These are phyloP conservation scores for Rattus norvegicus DNA, from an alignment of 2,113 vertebrate genomes.

Conservation along the genomic window DNA sequence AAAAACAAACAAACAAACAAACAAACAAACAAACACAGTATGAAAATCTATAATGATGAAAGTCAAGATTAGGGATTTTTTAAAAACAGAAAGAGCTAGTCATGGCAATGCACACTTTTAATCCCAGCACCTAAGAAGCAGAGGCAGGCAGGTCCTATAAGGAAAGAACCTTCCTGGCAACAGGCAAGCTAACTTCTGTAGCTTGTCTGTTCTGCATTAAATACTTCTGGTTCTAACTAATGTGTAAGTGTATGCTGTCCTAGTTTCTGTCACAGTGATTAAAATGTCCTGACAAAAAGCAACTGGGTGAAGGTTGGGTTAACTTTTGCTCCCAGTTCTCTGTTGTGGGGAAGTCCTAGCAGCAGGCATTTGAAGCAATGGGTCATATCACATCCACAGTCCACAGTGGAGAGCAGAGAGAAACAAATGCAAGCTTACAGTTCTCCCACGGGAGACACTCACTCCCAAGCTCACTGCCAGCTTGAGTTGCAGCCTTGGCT, in stretches of 20 bases:
- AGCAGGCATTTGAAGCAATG: not conserved
- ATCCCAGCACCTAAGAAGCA: not conserved
- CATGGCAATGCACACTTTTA: not conserved
- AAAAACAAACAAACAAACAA: not conserved
- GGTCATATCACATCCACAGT: too few species aligned
- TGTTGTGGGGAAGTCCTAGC: not conserved
- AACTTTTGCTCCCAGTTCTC: not conserved
- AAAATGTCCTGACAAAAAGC: not conserved
- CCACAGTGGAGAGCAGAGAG: not conserved
- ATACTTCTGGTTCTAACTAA: not conserved
- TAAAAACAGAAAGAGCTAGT: slow-evolving; percentile 33
- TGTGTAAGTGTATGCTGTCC: not conserved
- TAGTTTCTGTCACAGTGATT: not conserved
- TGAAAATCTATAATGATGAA: not conserved
- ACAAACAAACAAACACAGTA: not conserved
- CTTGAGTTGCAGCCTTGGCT: not conserved
- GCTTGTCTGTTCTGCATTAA: not conserved
- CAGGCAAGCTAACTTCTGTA: not conserved
- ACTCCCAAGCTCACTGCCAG: not conserved
- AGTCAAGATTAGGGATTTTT: not conserved
- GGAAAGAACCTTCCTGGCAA: not conserved
- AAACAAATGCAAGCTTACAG: not conserved
- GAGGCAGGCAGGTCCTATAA: not conserved
- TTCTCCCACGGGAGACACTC: not conserved
- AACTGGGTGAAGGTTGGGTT: not conserved